These are phyloP conservation scores for Piprites chloris DNA, from an alignment of 2,113 vertebrate genomes.

Conservation along the genomic window DNA sequence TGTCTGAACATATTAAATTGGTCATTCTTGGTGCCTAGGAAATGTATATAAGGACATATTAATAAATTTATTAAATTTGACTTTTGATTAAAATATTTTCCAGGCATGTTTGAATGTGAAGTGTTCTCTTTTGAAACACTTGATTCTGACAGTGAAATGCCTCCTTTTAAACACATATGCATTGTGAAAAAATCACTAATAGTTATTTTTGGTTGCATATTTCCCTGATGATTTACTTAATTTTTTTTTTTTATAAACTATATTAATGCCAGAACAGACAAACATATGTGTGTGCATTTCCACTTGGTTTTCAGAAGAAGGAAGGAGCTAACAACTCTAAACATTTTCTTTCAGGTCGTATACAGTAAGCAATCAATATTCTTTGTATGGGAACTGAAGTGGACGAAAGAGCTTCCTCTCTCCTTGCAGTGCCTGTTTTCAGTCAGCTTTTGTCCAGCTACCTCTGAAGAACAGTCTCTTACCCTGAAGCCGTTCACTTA, in stretches of 20 bases:
- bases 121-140: neutral
- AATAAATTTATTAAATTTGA: neutral
- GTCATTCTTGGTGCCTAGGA: neutral
- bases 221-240: neutral
- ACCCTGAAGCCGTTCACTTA: conserved; percentile 87
- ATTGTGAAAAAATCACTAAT: neutral
- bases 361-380: conserved; percentile 88
- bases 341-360: conserved; percentile 72
- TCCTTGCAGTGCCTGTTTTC: conserved; percentile 86
- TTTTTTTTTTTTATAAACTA: neutral
- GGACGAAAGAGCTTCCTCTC: conserved; percentile 81
- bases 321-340: conserved; percentile 14
- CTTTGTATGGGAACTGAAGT: conserved; percentile 92
- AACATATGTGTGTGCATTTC: neutral
- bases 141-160: neutral
- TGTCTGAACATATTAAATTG: neutral
- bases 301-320: neutral
- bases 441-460: conserved; percentile 81
- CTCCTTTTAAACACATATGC: neutral
- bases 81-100: neutral
- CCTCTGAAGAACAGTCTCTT: conserved; percentile 70
- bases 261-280: neutral
- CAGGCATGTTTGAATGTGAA: neutral
- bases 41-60: neutral
- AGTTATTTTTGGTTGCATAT: neutral